Percentiles rank a stretch among this genome's conserved stretches.
These are phyloP conservation scores for Oncorhynchus kisutch DNA, from an alignment of 2,113 vertebrate genomes.

Conservation along the genomic window DNA sequence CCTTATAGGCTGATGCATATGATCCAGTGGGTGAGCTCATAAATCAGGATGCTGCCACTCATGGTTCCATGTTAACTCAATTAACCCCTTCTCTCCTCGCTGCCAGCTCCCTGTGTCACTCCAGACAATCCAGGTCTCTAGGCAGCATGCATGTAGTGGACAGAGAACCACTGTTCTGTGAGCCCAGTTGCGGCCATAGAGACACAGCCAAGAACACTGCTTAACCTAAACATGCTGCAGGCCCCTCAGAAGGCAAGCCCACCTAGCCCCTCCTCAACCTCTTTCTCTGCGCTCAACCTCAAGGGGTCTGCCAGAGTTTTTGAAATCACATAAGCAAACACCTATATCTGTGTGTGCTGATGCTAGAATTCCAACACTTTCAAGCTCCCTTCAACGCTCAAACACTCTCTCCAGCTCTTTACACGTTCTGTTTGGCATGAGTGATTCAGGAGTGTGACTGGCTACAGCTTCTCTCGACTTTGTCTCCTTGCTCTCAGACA, in stretches of 20 bases:
- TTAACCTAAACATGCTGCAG: too few species aligned
- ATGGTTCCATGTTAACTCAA: conserved; percentile 3
- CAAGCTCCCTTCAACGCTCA: background rate
- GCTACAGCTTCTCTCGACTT: conserved; percentile 57
- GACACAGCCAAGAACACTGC: too few species aligned
- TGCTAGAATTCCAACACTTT: background rate
- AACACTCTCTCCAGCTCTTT: background rate
- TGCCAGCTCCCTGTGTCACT: conserved; percentile 71
- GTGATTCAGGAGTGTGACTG: conserved; percentile 31
- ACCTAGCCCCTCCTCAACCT: conserved; percentile 27
- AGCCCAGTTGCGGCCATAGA: too few species aligned
- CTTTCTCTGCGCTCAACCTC: conserved; percentile 25
- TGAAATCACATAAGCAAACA: background rate
- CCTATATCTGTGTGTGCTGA: background rate
- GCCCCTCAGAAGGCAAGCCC: too few species aligned
- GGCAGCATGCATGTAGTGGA: too few species aligned
- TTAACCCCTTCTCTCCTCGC: conserved; percentile 66
- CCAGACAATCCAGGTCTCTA: conserved; percentile 69
- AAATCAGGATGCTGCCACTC: too few species aligned
- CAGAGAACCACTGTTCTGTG: too few species aligned
- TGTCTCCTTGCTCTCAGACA: conserved; percentile 26
- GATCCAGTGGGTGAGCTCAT: too few species aligned
- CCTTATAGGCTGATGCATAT: too few species aligned
- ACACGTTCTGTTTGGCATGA: background rate
- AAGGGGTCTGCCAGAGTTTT: background rate